Conservation (phyloP, 2,113 vertebrate genomes). For the Porphyrio hochstetteri region DNA sequence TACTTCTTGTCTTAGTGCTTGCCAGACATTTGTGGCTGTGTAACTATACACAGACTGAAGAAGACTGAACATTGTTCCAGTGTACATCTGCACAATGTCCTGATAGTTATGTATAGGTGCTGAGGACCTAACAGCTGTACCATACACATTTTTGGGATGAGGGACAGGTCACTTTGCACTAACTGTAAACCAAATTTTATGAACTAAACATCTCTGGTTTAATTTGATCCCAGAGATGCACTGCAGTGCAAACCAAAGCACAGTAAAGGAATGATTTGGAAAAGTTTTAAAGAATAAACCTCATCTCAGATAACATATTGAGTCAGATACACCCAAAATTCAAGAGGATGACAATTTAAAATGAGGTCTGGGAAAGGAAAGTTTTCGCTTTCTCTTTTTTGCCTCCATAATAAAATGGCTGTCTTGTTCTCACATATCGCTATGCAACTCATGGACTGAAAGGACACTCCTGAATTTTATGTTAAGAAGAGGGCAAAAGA, state of each 20-base stretch:
- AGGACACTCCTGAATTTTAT: background rate
- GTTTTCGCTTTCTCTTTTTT: background rate
- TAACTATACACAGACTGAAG: background rate
- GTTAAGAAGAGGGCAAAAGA: background rate
- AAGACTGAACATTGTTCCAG: background rate
- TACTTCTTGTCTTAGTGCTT: background rate
- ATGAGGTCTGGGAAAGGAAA: background rate
- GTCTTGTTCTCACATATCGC: background rate
- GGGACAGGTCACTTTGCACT: background rate
- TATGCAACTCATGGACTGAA: background rate
- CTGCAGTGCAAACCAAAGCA: background rate
- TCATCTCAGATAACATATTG: background rate
- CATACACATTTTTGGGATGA: background rate
- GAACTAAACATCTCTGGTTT: background rate
- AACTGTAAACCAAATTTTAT: background rate
- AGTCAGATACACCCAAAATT: background rate
- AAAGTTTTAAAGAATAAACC: background rate
- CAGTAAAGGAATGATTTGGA: background rate
- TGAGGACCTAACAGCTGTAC: background rate
- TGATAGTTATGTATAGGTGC: background rate
- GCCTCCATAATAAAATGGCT: background rate
- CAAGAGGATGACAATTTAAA: background rate
- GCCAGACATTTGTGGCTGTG: background rate
- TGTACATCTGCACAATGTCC: too few species aligned
- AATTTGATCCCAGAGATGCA: background rate